phyloP scores from a whole-genome alignment of 2,888 invertebrate genomes.

The Ophion costatus region DNA sequence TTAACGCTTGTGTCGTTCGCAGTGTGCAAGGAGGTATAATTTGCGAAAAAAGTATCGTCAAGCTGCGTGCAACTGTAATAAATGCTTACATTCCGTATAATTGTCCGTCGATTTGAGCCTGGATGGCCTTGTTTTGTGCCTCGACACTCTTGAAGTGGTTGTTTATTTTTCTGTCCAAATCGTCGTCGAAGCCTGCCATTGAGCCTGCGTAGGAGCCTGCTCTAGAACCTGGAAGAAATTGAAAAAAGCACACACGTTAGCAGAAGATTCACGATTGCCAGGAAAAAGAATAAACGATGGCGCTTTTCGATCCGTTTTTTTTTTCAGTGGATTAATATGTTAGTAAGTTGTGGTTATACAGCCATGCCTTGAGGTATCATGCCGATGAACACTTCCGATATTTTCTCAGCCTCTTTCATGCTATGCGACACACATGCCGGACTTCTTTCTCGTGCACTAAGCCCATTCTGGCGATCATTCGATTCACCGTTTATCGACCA shows the following conservation, averaged over 20 bases:
- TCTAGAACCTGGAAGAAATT: conserved; percentile 29
- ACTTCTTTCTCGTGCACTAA: conserved; percentile 31
- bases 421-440: conserved; percentile 24
- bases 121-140: conserved; percentile 70
- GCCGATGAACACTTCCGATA: conserved; percentile 24
- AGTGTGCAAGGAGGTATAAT: background rate
- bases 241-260: background rate
- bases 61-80: background rate
- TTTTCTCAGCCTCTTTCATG: conserved; percentile 19
- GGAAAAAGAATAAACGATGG: conserved; percentile 4
- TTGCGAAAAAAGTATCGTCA: background rate
- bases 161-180: conserved; percentile 37
- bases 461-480: conserved; percentile 14
- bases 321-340: conserved; percentile 24
- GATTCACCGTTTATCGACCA: conserved; percentile 14
- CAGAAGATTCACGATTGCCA: background rate
- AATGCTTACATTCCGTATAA: conserved; percentile 63
- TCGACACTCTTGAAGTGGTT: conserved; percentile 65
- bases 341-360: conserved; percentile 30
- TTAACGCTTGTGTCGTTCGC: background rate
- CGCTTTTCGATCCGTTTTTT: conserved; percentile 28
- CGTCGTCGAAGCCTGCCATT: conserved; percentile 14
- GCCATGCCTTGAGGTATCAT: conserved; percentile 53
- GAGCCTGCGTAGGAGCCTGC: conserved; percentile 38
- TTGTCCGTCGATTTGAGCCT: conserved; percentile 65